Evolutionary conservation across 2,888 invertebrate genomes (phyloP).

Genomic region (Holacanthella duospinosa): DNA sequence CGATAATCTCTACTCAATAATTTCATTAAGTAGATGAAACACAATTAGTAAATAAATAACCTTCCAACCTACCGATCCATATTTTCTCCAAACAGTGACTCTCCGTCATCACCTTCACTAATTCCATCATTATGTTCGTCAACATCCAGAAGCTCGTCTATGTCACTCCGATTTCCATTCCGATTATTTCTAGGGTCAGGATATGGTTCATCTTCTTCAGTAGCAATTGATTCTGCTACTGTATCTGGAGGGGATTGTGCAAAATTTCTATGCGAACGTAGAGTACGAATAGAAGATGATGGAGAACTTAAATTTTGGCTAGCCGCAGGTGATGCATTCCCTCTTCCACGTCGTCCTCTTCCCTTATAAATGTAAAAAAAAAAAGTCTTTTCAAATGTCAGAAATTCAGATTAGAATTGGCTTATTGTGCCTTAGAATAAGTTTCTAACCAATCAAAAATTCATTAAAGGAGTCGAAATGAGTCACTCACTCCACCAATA

Average conservation of each 20-base stretch:
- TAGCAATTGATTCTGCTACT: not conserved
- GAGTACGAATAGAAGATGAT: not conserved
- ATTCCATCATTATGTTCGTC: constrained; percentile 24
- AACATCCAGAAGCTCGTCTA: constrained; percentile 12
- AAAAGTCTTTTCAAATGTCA: not conserved
- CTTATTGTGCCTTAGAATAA: not conserved
- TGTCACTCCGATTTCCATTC: not conserved
- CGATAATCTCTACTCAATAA: constrained; percentile 71
- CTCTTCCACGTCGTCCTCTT: not conserved
- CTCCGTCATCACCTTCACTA: constrained; percentile 70
- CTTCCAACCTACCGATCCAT: constrained; percentile 71
- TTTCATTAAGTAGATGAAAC: not conserved
- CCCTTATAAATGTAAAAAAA: not conserved
- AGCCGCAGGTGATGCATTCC: not conserved
- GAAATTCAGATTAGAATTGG: not conserved
- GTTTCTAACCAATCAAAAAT: not conserved
- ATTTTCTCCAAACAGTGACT: constrained; percentile 93
- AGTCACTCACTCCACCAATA: no score
- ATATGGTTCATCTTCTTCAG: not conserved
- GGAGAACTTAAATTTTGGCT: not conserved
- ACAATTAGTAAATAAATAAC: constrained; percentile 11
- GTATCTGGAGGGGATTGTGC: not conserved
- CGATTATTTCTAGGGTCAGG: not conserved
- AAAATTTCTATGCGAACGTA: not conserved
- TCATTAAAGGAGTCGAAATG: no score